phyloP scores from a whole-genome alignment of 2,888 invertebrate genomes.

The Syritta pipiens region DNA sequence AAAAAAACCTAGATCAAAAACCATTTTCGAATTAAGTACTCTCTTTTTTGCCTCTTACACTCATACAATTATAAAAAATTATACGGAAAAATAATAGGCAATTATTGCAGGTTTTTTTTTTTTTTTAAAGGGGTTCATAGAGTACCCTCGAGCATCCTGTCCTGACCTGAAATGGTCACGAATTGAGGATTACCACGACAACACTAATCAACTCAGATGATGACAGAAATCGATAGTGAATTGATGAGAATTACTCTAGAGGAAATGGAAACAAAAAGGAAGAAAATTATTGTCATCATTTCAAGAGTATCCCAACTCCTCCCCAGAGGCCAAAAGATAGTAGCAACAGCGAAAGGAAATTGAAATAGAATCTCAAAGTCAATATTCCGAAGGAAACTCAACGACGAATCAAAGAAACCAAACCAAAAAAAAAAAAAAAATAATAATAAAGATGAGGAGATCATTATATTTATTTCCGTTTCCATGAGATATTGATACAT shows the following conservation, averaged over 20 bases:
- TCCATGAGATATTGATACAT: slow-evolving; percentile 57
- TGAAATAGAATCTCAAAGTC: slow-evolving; percentile 60
- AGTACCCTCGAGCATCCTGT: too few species aligned
- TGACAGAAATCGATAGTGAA: slow-evolving; percentile 37
- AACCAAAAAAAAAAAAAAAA: slow-evolving; percentile 48
- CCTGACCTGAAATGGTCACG: slow-evolving; percentile 27
- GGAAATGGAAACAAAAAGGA: slow-evolving; percentile 35
- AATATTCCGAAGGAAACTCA: slow-evolving; percentile 49
- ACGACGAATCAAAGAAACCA: slow-evolving; percentile 48
- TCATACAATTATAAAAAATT: too few species aligned
- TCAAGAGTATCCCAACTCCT: slow-evolving; percentile 20
- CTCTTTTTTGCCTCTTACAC: too few species aligned
- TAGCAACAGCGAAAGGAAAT: slow-evolving; percentile 42
- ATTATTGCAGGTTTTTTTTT: too few species aligned
- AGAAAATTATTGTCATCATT: slow-evolving; percentile 52
- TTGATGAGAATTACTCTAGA: slow-evolving; percentile 40
- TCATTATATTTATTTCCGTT: slow-evolving; percentile 61
- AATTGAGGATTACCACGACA: slow-evolving; percentile 11
- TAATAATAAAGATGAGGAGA: slow-evolving; percentile 55
- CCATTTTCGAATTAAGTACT: too few species aligned
- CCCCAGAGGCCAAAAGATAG: slow-evolving; percentile 26
- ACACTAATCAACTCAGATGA: slow-evolving; percentile 44
- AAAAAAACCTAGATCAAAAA: too few species aligned
- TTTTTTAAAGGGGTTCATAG: too few species aligned
- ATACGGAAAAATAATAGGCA: too few species aligned